Evolutionary conservation across 2,888 invertebrate species (phyloP).

Genomic region (Limnephilus rhombicus): DNA sequence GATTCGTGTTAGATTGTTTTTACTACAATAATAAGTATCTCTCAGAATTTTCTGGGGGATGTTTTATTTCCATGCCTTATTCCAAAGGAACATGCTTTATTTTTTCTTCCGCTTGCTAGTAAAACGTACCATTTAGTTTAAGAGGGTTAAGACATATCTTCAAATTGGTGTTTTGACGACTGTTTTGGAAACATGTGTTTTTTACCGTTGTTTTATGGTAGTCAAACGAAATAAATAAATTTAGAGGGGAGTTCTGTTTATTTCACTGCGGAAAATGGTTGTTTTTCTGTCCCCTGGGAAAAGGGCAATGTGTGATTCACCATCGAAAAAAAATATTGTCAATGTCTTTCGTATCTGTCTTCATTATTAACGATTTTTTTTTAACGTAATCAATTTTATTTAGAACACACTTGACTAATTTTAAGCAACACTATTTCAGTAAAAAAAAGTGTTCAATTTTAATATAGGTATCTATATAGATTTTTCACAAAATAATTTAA

Average conservation of each 20-base stretch:
- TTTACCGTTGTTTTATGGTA: neutral
- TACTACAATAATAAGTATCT: neutral
- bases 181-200: neutral
- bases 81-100: neutral
- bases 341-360: neutral
- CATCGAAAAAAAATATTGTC: neutral
- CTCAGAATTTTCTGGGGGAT: neutral
- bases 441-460: too few relatives aligned
- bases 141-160: neutral
- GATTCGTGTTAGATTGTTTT: slow-evolving; percentile 1
- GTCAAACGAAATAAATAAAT: neutral
- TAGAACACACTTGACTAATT: too few relatives aligned
- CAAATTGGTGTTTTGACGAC: neutral
- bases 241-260: neutral
- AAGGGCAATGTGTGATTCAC: neutral
- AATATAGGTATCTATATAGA: too few relatives aligned
- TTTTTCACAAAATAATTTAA: too few relatives aligned
- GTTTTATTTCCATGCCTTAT: neutral
- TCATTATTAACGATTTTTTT: neutral
- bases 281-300: neutral
- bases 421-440: neutral
- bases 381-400: too few relatives aligned
- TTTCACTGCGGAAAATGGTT: neutral
- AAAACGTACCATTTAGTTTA: neutral
- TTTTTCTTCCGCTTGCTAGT: neutral